Percentiles rank a stretch among this genome's conserved stretches.
Conservation (phyloP, 2,113 vertebrate species). For the Pholis gunnellus region DNA sequence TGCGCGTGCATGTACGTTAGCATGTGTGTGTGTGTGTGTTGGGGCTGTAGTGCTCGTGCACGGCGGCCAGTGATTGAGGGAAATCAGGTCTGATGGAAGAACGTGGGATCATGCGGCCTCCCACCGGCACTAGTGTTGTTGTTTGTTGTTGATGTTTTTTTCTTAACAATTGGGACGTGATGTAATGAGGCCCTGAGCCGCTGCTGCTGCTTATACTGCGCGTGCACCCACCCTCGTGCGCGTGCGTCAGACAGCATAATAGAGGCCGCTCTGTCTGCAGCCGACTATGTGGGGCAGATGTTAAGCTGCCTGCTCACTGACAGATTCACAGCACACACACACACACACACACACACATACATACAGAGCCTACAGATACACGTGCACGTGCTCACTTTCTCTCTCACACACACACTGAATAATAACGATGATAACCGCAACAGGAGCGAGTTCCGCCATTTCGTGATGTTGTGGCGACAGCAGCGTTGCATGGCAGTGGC, state of each 20-base stretch:
- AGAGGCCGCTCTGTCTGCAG: conserved; percentile 55
- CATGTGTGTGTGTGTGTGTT: background rate
- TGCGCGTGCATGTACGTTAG: conserved; percentile 4
- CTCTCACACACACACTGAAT: conserved; percentile 30
- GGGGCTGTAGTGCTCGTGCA: conserved; percentile 31
- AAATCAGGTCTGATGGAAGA: conserved; percentile 34
- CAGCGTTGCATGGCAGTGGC: conserved; percentile 54
- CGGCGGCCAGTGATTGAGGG: conserved; percentile 40
- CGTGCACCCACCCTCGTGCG: conserved; percentile 30
- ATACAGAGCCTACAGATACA: background rate
- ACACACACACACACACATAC: conserved; percentile 24
- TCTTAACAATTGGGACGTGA: conserved; percentile 68
- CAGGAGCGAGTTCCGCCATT: conserved; percentile 81
- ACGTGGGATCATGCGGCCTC: conserved; percentile 32
- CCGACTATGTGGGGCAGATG: conserved; percentile 68
- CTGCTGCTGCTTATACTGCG: conserved; percentile 17
- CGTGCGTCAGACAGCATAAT: conserved; percentile 54
- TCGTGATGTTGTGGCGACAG: conserved; percentile 77
- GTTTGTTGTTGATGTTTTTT: conserved; percentile 63
- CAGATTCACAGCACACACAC: conserved; percentile 47
- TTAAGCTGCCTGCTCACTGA: conserved; percentile 58
- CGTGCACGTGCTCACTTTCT: background rate
- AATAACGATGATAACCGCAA: conserved; percentile 56
- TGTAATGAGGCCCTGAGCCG: conserved; percentile 62
- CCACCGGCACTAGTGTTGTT: conserved; percentile 19